Conservation (phyloP, 1,140 invertebrate genomes). For the Plodia interpunctella region DNA sequence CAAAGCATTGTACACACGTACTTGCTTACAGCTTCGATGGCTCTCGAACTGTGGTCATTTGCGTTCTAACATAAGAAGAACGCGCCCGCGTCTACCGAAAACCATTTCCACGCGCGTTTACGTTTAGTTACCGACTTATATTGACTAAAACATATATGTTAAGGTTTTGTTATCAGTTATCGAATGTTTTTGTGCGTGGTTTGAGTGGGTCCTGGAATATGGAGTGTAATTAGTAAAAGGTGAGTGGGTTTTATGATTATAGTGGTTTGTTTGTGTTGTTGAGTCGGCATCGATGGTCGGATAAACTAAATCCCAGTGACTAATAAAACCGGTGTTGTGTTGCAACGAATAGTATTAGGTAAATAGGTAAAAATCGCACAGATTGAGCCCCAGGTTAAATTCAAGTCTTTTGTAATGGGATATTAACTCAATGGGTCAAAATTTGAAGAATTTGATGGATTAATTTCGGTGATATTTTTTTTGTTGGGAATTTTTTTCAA, state of each 20-base stretch:
- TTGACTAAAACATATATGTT: constrained; percentile 25
- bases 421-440: no score
- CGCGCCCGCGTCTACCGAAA: constrained; percentile 28
- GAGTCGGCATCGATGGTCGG: not conserved
- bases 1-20: constrained; percentile 38
- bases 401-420: no score
- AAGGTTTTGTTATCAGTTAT: constrained; percentile 29
- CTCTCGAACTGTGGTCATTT: constrained; percentile 50
- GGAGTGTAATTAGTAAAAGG: constrained; percentile 51
- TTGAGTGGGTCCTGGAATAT: constrained; percentile 42
- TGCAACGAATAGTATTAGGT: no score
- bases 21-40: constrained; percentile 33
- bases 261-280: not conserved
- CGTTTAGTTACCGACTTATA: not conserved
- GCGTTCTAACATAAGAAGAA: constrained; percentile 51
- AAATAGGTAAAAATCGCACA: no score
- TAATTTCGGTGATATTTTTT: no score
- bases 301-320: not conserved
- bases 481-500: no score
- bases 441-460: no score
- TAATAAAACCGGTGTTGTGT: no score
- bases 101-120: not conserved
- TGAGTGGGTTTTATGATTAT: constrained; percentile 17
- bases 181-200: constrained; percentile 33
- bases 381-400: no score